Evolutionary conservation across 2,888 invertebrate species (phyloP).

Genomic region (Sthenelais limicola): DNA sequence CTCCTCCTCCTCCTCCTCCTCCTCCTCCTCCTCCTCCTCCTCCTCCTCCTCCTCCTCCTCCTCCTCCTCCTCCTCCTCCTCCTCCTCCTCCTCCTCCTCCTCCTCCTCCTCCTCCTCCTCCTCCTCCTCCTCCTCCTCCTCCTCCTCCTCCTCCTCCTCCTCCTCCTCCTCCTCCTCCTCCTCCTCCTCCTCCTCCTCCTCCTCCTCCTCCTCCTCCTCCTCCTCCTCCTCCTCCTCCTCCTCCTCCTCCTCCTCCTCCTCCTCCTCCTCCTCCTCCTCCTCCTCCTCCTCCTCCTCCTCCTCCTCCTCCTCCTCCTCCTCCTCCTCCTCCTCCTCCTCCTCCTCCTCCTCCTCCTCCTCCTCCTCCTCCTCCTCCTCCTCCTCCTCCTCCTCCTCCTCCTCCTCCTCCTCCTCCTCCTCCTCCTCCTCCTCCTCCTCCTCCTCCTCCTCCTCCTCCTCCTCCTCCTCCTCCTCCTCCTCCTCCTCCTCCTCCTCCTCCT

Average conservation of each 20-base stretch:
- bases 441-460: conserved; percentile 5
- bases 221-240: background rate
- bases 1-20: conserved; percentile 5
- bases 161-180: conserved; percentile 16
- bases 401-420: conserved; percentile 5
- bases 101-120: background rate
- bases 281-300: conserved; percentile 5
- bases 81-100: conserved; percentile 3
- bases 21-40: conserved; percentile 1
- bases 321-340: conserved; percentile 5
- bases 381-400: conserved; percentile 5
- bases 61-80: conserved; percentile 1
- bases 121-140: background rate
- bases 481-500: conserved; percentile 5
- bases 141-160: conserved; percentile 1
- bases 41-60: background rate
- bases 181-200: conserved; percentile 24
- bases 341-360: conserved; percentile 5
- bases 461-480: conserved; percentile 5
- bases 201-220: background rate
- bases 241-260: background rate
- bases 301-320: conserved; percentile 5
- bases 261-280: conserved; percentile 5
- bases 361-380: conserved; percentile 3
- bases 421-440: conserved; percentile 3